These are phyloP conservation scores for Oreonectes daqikongensis DNA, from an alignment of 2,797 vertebrate species.

Conservation along the genomic window DNA sequence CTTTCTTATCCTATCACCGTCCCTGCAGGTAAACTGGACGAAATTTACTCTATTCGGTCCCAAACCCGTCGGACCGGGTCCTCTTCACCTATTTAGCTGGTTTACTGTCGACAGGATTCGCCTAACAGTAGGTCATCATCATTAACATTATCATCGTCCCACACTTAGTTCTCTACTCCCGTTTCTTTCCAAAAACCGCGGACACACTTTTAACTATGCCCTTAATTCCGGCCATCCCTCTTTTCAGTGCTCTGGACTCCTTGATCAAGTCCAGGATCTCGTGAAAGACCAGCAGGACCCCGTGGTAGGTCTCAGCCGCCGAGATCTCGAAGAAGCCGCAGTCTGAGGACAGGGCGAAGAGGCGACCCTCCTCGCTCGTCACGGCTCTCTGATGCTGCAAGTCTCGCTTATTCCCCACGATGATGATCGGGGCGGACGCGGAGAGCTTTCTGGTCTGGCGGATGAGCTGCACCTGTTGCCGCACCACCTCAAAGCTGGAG, in stretches of 20 bases:
- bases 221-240: slow-evolving; percentile 68
- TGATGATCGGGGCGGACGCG: slow-evolving; percentile 66
- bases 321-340: slow-evolving; percentile 83
- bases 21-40: neutral
- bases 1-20: neutral
- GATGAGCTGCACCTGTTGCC: slow-evolving; percentile 71
- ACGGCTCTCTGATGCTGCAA: slow-evolving; percentile 77
- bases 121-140: neutral
- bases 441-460: slow-evolving; percentile 61
- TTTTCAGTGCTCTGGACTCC: slow-evolving; percentile 63
- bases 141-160: neutral
- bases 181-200: slow-evolving; percentile 77
- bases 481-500: slow-evolving; percentile 74
- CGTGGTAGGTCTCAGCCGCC: slow-evolving; percentile 80
- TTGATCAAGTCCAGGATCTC: slow-evolving; percentile 75
- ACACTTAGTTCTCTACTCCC: slow-evolving; percentile 60
- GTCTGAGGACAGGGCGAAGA: slow-evolving; percentile 73
- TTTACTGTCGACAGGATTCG: slow-evolving; percentile 9
- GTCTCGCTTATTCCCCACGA: slow-evolving; percentile 82
- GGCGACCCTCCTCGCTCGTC: slow-evolving; percentile 76
- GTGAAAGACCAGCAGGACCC: slow-evolving; percentile 76
- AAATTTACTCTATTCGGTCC: neutral
- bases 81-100: slow-evolving; percentile 3
- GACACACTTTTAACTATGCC: slow-evolving; percentile 81
- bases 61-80: neutral